phyloP scores from a whole-genome alignment of 53 echinoderm and acorn worm species.

The Temnopleurus reevesii region DNA sequence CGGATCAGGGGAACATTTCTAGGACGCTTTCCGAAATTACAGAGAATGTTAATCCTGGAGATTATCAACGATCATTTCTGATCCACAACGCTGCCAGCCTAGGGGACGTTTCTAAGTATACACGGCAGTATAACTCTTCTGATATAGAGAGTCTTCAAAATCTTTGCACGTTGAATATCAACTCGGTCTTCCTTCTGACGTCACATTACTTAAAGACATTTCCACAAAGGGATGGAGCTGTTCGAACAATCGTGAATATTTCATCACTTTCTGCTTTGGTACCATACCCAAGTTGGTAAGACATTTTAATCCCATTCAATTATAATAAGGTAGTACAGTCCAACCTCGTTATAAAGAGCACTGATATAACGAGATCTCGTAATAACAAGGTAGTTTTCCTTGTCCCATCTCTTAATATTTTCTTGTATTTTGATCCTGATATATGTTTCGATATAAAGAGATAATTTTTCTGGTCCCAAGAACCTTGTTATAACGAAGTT shows the following conservation, averaged over 20 bases:
- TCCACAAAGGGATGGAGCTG: conserved; percentile 49
- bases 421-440: too few species aligned
- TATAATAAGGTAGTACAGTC: too few species aligned
- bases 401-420: too few species aligned
- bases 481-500: too few species aligned
- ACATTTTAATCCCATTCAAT: too few species aligned
- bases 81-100: conserved; percentile 81
- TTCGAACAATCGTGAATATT: conserved; percentile 68
- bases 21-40: conserved; percentile 33
- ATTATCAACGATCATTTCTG: conserved; percentile 72
- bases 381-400: too few species aligned
- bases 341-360: too few species aligned
- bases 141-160: conserved; percentile 56
- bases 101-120: conserved; percentile 63
- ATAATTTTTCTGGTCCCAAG: too few species aligned
- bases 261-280: conserved; percentile 62
- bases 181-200: conserved; percentile 63
- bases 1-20: conserved; percentile 20
- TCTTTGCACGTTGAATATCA: conserved; percentile 68
- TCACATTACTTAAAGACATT: conserved; percentile 71
- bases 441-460: too few species aligned
- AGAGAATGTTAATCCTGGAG: conserved; percentile 54
- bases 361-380: too few species aligned
- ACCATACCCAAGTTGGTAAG: conserved; percentile 62
- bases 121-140: conserved; percentile 52